A percentile compares a stretch with the other conserved stretches of the same genome.
These are phyloP conservation scores for Ginglymostoma cirratum DNA, from an alignment of 2,113 vertebrate species.

Conservation along the genomic window DNA sequence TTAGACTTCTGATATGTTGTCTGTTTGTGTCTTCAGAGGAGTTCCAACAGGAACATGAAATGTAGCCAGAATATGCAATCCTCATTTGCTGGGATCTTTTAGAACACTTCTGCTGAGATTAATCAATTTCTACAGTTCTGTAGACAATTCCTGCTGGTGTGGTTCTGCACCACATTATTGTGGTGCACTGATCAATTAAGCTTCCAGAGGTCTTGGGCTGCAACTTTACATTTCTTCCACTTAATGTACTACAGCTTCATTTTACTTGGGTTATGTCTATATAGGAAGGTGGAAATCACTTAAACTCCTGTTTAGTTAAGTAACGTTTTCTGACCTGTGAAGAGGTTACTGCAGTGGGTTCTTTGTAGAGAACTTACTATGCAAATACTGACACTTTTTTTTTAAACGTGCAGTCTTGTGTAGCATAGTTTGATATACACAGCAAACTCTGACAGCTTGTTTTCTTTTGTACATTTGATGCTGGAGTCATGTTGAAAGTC, in stretches of 20 bases:
- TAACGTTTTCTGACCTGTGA: background rate
- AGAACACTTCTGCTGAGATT: background rate
- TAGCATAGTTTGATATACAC: background rate
- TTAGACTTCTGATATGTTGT: background rate
- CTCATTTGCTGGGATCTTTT: background rate
- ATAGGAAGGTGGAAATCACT: background rate
- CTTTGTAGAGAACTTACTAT: background rate
- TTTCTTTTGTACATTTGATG: background rate
- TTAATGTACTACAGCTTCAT: background rate
- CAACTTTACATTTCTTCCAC: background rate
- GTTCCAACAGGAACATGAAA: background rate
- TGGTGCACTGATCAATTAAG: background rate
- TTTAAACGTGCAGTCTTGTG: background rate
- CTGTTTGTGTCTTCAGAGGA: background rate
- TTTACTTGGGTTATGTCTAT: background rate
- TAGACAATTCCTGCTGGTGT: background rate
- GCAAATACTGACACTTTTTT: background rate
- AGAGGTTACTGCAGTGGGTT: background rate
- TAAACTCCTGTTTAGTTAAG: background rate
- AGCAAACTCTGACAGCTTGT: background rate
- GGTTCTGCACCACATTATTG: background rate
- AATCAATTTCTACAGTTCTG: no score
- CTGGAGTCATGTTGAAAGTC: slow-evolving; percentile 36
- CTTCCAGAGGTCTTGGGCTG: background rate
- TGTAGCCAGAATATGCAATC: background rate